Percentiles rank a stretch among this genome's conserved stretches.
These are phyloP conservation scores for Thaumetopoea pityocampa DNA, from an alignment of 1,140 invertebrate genomes.

Conservation along the genomic window DNA sequence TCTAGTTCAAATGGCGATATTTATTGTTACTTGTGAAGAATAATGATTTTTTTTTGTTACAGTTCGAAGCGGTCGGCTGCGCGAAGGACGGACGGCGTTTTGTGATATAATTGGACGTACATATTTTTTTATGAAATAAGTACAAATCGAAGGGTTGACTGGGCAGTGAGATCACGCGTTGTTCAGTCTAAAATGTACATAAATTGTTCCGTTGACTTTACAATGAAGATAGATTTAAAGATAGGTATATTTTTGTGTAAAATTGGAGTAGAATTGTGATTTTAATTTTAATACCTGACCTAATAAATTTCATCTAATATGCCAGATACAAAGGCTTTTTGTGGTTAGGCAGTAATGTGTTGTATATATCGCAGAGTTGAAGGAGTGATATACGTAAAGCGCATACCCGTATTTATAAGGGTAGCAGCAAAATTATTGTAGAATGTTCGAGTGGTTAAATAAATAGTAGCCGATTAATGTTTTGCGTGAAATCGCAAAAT, in stretches of 20 bases:
- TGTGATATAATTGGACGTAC: slow-evolving; percentile 68
- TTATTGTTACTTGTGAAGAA: no score
- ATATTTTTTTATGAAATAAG: slow-evolving; percentile 73
- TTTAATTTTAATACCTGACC: slow-evolving; percentile 16
- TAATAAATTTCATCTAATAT: slow-evolving; percentile 12
- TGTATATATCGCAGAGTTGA: slow-evolving; percentile 5
- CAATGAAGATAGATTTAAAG: slow-evolving; percentile 19
- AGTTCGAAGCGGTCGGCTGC: slow-evolving; percentile 62
- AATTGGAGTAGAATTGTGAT: slow-evolving; percentile 33
- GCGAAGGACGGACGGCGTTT: slow-evolving; percentile 29
- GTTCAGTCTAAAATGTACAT: slow-evolving; percentile 52
- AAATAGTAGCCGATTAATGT: slow-evolving; percentile 9
- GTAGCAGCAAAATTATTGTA: slow-evolving; percentile 1
- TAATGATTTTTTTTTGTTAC: slow-evolving; percentile 37
- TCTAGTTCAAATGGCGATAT: no score
- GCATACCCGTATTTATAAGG: slow-evolving; percentile 8
- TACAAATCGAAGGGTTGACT: slow-evolving; percentile 59
- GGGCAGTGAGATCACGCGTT: slow-evolving; percentile 35
- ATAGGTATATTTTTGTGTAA: slow-evolving; percentile 50
- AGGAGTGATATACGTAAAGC: slow-evolving; percentile 11
- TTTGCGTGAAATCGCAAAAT: slow-evolving; percentile 26
- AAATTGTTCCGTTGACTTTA: slow-evolving; percentile 32
- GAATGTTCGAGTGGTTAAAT: slow-evolving; percentile 2
- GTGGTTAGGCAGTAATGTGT: slow-evolving; percentile 13
- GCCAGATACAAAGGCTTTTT: slow-evolving; percentile 16